Evolutionary conservation across 1,140 invertebrate genomes (phyloP).

Genomic region (Eueides isabella): DNA sequence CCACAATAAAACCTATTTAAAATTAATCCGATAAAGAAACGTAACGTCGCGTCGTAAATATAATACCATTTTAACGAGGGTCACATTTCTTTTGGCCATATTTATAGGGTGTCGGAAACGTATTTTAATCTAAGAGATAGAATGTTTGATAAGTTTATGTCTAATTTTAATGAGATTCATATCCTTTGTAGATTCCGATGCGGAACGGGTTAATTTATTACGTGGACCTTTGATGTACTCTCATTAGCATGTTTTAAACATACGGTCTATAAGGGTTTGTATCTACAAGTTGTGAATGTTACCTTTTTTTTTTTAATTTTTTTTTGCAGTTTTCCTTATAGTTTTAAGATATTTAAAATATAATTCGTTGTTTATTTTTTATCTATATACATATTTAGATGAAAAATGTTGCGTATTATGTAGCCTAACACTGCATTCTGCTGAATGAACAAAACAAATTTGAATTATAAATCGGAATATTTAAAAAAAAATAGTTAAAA

Average conservation of each 20-base stretch:
- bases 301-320: too few species aligned
- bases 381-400: too few species aligned
- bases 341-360: too few species aligned
- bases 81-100: slow-evolving; percentile 44
- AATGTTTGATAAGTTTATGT: slow-evolving; percentile 49
- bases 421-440: too few species aligned
- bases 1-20: slow-evolving; percentile 49
- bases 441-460: too few species aligned
- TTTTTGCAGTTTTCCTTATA: too few species aligned
- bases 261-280: not conserved
- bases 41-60: slow-evolving; percentile 40
- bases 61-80: slow-evolving; percentile 58
- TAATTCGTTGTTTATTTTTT: too few species aligned
- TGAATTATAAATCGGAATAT: too few species aligned
- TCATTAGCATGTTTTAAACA: slow-evolving; percentile 15
- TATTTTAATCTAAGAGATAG: slow-evolving; percentile 40
- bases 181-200: slow-evolving; percentile 37
- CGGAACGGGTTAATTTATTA: slow-evolving; percentile 20
- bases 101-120: slow-evolving; percentile 43
- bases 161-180: slow-evolving; percentile 52
- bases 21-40: slow-evolving; percentile 54
- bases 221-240: slow-evolving; percentile 19
- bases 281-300: not conserved
- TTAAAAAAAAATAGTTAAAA: too few species aligned
- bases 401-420: too few species aligned